These are phyloP conservation scores for Eidolon helvum DNA, from an alignment of 2,113 vertebrate species.

Conservation along the genomic window DNA sequence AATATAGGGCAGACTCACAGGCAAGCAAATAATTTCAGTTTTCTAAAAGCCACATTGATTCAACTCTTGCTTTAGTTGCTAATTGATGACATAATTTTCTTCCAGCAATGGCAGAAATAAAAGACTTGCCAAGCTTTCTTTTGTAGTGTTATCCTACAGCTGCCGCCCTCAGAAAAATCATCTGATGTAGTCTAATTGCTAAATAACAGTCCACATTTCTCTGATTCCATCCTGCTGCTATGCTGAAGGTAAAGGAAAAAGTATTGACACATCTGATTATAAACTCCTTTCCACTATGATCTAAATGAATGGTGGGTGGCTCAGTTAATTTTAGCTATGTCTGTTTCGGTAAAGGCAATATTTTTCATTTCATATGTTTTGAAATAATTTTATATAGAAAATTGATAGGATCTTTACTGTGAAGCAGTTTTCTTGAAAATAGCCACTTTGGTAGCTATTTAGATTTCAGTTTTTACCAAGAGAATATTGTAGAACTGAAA, in stretches of 20 bases:
- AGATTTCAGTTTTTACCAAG: constrained; percentile 1
- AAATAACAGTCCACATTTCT: not conserved
- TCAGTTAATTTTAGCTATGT: constrained; percentile 7
- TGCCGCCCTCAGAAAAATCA: not conserved
- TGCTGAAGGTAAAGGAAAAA: constrained; percentile 9
- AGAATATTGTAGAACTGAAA: not conserved
- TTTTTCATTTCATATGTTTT: not conserved
- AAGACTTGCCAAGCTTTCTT: not conserved
- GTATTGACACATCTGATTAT: not conserved
- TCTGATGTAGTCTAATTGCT: not conserved
- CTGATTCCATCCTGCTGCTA: not conserved
- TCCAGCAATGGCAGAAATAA: not conserved
- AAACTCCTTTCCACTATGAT: not conserved
- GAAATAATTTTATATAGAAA: constrained; percentile 16
- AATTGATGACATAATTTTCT: constrained; percentile 37
- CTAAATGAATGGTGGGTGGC: not conserved
- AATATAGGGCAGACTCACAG: not conserved
- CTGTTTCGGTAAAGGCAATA: not conserved
- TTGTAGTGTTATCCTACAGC: not conserved
- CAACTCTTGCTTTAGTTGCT: constrained; percentile 17
- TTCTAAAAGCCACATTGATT: constrained; percentile 50
- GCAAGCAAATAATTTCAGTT: not conserved
- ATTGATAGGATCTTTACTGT: not conserved
- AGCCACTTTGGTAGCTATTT: not conserved
- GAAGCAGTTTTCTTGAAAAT: constrained; percentile 42